Base-by-base conservation (phyloP, 2,888 invertebrate genomes). In the Nudaria mundana region DNA sequence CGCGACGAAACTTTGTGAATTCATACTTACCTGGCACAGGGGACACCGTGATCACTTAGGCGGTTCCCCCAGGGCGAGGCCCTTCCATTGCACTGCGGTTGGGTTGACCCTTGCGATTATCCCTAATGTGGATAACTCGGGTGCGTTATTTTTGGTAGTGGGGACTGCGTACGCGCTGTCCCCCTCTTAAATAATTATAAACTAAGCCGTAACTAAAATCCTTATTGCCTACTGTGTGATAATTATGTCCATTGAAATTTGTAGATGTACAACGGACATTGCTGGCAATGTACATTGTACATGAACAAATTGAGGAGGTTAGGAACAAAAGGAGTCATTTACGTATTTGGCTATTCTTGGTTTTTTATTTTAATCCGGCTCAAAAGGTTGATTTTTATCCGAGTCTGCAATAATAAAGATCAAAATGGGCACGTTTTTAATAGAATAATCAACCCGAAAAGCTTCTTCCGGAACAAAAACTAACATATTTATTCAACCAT, bases 21-120 rank as follows among this genome's bases (percentile, higher is more conserved):
- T 40, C 68, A 72, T 71, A 70, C 71, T 70, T 71, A 70, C 72
- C 71, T 71, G 71, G 71, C 71, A 65, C 70, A 71, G 72, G 71
- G 66, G 72, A 63, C 24, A 71, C 69, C 70, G 70, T 70, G 72
- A 71, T 71, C 71, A 69, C 5, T 33, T 56, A 65, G 71, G 72
- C 66, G 71, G 72, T 71, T 69, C 69, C 70, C 69, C 70, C 71
- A 67, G 71, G 66, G 68, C 66, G 71, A 72, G 71, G 56, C 68
- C 52, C 35, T 30, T 29, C 64, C 71, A 71, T 71, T 72, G 71
- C 71, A 72, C 71, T 72, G 68, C 71, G 70, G 63, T 37, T 37
- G 56, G 67, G 71, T 69, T 72, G 69, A 72, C 70, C 71, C 66
- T 47, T 71, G 71, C 66, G 71, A 71, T 71, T 69, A 70, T 65